Conservation (phyloP, 2,797 vertebrate genomes). For the Ctenopoma multispine region DNA sequence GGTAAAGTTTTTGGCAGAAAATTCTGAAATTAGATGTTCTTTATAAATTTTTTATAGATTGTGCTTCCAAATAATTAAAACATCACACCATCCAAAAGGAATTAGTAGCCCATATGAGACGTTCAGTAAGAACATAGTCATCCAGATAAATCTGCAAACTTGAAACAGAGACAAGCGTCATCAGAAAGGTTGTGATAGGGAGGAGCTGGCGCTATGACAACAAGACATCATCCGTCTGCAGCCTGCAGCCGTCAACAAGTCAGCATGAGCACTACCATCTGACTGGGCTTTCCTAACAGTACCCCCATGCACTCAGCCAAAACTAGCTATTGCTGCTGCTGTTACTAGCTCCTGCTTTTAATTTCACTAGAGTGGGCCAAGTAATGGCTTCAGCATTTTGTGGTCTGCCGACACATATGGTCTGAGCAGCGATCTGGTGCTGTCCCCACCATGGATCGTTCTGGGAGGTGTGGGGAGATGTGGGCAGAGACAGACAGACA, state of each 20-base stretch:
- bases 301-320: constrained; percentile 67
- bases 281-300: constrained; percentile 72
- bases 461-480: constrained; percentile 48
- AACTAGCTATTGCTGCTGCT: constrained; percentile 72
- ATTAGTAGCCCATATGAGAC: constrained; percentile 10
- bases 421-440: constrained; percentile 69
- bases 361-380: constrained; percentile 76
- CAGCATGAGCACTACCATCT: constrained; percentile 77
- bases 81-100: not conserved
- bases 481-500: constrained; percentile 65
- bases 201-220: constrained; percentile 69
- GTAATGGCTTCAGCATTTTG: constrained; percentile 82
- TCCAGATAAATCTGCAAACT: constrained; percentile 54
- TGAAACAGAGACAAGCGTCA: constrained; percentile 63
- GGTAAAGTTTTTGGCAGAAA: not conserved
- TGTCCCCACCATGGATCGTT: constrained; percentile 38
- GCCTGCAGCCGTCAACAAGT: constrained; percentile 75
- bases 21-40: not conserved
- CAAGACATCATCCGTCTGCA: constrained; percentile 72
- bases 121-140: constrained; percentile 48
- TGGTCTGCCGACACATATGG: constrained; percentile 82
- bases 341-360: constrained; percentile 81
- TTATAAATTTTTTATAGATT: constrained; percentile 6
- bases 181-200: constrained; percentile 57
- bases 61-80: constrained; percentile 14